Percentiles rank a stretch among this genome's conserved stretches.
Conservation (phyloP, 1,140 invertebrate genomes). For the Zaprionus lachaisei region DNA sequence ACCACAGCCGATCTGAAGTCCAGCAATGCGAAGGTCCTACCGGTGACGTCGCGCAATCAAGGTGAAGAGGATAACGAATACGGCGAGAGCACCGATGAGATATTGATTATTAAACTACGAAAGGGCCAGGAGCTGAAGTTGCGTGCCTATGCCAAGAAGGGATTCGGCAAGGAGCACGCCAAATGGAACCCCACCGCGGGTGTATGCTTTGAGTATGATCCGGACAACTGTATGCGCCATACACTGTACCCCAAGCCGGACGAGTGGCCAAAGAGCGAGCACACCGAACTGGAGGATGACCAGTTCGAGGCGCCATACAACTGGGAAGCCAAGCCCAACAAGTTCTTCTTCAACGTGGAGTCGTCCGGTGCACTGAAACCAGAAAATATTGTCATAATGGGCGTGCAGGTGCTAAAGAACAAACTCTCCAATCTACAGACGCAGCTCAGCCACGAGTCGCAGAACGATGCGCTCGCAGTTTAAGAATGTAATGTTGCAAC, state of each 20-base stretch:
- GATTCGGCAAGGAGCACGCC: conserved; percentile 99
- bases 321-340: conserved; percentile 97
- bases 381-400: conserved; percentile 98
- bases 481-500: conserved; percentile 63
- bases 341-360: conserved; percentile 99
- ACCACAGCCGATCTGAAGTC: conserved; percentile 98
- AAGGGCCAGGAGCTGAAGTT: conserved; percentile 99
- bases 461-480: conserved; percentile 92
- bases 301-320: conserved; percentile 97
- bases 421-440: conserved; percentile 98
- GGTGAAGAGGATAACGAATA: conserved; percentile 97
- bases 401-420: conserved; percentile 96
- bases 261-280: conserved; percentile 99
- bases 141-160: conserved; percentile 96
- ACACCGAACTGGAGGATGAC: conserved; percentile 96
- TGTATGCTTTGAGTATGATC: conserved; percentile 99
- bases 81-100: conserved; percentile 95
- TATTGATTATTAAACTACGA: conserved; percentile 98
- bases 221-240: conserved; percentile 98
- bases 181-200: conserved; percentile 99
- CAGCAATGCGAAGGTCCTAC: conserved; percentile 95
- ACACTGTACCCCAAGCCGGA: conserved; percentile 98
- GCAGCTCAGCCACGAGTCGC: conserved; percentile 94
- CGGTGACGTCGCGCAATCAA: conserved; percentile 95
- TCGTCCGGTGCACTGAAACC: conserved; percentile 96